Percentiles rank a stretch among this genome's conserved stretches.
phyloP scores from a whole-genome alignment of 2,113 vertebrate species.

The Globicephala melas region DNA sequence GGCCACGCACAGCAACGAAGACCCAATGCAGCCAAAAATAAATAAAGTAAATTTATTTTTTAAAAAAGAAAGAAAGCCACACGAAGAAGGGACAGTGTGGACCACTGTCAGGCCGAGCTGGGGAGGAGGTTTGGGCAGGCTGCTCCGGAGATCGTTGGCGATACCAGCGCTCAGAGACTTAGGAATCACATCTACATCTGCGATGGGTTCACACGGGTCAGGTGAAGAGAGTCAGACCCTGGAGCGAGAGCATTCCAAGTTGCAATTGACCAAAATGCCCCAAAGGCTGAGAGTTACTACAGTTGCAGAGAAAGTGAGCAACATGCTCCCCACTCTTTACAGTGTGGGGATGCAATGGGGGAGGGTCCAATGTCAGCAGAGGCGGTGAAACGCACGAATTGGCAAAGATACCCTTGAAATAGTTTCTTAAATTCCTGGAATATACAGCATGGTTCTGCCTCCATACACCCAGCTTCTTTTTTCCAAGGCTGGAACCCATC shows the following conservation, averaged over 20 bases:
- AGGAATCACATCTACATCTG: background rate
- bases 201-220: background rate
- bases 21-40: no score
- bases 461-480: background rate
- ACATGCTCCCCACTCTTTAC: background rate
- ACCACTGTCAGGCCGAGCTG: rapidly evolving
- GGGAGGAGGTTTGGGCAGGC: background rate
- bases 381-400: rapidly evolving
- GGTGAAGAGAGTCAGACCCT: background rate
- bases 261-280: background rate
- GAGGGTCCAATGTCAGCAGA: background rate
- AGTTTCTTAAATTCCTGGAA: background rate
- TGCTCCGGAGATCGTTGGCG: background rate
- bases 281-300: background rate
- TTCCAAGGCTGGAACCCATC: background rate
- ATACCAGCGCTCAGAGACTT: background rate
- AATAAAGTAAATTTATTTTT: no score
- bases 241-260: background rate
- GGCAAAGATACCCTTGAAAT: background rate
- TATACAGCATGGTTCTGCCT: background rate
- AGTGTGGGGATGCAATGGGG: rapidly evolving
- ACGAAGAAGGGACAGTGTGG: background rate
- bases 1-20: no score
- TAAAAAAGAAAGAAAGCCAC: background rate
- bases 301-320: background rate